phyloP scores from a whole-genome alignment of 2,888 invertebrate species.

The Pachycephus smyrnensis region DNA sequence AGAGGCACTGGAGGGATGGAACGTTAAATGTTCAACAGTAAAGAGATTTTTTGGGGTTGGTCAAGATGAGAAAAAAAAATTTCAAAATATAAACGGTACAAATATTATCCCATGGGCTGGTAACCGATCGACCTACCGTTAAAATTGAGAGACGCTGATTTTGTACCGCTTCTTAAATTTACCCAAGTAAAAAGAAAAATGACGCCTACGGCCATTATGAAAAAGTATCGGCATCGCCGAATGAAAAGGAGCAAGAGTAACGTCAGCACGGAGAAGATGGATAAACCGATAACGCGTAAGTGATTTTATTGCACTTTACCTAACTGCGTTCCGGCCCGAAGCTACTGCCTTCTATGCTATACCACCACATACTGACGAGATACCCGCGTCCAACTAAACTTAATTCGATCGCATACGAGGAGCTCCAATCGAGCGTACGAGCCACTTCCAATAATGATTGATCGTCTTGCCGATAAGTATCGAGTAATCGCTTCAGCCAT shows the following conservation, averaged over 20 bases:
- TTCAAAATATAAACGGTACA: background rate
- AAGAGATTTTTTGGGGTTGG: background rate
- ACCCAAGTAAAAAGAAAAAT: background rate
- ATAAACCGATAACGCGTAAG: background rate
- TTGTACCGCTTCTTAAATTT: background rate
- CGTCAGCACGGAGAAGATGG: background rate
- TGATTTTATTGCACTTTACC: background rate
- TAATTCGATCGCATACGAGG: conserved; percentile 24
- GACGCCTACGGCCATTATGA: background rate
- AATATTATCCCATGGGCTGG: background rate
- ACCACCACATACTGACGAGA: background rate
- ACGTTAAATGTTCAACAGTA: background rate
- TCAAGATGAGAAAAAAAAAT: background rate
- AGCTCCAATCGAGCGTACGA: conserved; percentile 12
- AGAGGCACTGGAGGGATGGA: background rate
- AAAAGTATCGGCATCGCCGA: background rate
- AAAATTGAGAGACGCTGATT: background rate
- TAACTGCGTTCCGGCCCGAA: background rate
- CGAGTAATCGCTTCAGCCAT: conserved; percentile 28
- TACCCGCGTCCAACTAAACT: conserved; percentile 20
- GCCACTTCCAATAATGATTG: background rate
- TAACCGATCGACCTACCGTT: background rate
- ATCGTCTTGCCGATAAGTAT: conserved; percentile 28
- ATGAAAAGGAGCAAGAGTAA: background rate
- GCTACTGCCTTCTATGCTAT: background rate